phyloP scores from a whole-genome alignment of 2,113 vertebrate species.

The Saguinus imperator region DNA sequence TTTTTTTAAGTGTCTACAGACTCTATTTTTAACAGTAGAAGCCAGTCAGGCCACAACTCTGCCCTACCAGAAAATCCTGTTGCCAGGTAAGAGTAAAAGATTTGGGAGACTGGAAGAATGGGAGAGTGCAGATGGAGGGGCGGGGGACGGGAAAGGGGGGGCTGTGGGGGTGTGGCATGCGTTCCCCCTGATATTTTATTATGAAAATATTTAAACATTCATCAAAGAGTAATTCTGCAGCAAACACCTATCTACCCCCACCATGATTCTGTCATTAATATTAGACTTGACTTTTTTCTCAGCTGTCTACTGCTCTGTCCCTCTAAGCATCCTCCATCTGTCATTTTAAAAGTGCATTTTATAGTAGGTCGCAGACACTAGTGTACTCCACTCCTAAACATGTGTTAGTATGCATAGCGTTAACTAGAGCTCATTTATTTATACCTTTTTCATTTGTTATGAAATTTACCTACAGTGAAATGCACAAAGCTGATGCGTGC shows the following conservation, averaged over 20 bases:
- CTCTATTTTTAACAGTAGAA: background rate
- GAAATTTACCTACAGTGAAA: background rate
- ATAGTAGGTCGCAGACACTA: background rate
- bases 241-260: background rate
- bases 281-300: background rate
- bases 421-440: background rate
- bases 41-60: background rate
- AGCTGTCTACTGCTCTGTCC: background rate
- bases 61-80: background rate
- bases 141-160: too few relatives aligned
- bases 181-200: background rate
- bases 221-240: background rate
- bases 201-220: background rate
- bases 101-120: background rate
- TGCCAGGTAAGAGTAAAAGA: background rate
- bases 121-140: background rate
- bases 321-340: background rate
- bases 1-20: background rate
- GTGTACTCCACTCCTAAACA: background rate
- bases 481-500: background rate
- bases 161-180: background rate
- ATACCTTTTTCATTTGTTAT: background rate
- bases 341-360: background rate
- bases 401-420: background rate
- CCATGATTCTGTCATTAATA: background rate